Evolutionary conservation across 2,797 vertebrate species (phyloP).

Genomic region (Hemitrygon akajei): DNA sequence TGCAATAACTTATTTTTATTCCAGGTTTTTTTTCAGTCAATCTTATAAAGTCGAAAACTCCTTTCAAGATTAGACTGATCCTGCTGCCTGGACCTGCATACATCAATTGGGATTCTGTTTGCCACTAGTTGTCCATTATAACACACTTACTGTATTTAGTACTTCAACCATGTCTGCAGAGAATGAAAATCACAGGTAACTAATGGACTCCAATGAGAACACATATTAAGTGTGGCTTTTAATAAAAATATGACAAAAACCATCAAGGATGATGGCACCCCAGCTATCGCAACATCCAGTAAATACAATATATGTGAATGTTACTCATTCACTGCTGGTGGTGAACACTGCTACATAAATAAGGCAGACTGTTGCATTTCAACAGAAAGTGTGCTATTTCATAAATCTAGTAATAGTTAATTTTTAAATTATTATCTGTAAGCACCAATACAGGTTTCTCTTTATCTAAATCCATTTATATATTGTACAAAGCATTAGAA

Average conservation of each 20-base stretch:
- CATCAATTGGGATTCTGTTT: not conserved
- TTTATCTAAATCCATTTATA: not conserved
- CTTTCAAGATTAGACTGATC: not conserved
- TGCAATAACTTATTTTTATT: not conserved
- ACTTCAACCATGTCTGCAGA: not conserved
- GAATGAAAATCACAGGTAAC: not conserved
- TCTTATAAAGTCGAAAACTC: not conserved
- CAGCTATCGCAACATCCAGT: not conserved
- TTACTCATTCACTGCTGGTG: not conserved
- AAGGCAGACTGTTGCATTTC: not conserved
- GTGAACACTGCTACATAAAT: not conserved
- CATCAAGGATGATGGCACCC: not conserved
- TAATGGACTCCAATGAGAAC: not conserved
- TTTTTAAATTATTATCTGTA: not conserved
- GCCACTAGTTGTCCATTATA: not conserved
- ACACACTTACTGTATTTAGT: not conserved
- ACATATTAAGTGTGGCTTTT: not conserved
- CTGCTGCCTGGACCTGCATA: not conserved
- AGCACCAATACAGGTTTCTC: not conserved
- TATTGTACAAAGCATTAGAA: not conserved
- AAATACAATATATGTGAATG: not conserved
- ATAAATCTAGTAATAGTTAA: not conserved
- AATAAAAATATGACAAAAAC: not conserved
- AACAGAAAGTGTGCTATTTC: not conserved
- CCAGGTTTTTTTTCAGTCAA: not conserved